Evolutionary conservation across 2,888 invertebrate species (phyloP).

Genomic region (Drosophila picticornis): DNA sequence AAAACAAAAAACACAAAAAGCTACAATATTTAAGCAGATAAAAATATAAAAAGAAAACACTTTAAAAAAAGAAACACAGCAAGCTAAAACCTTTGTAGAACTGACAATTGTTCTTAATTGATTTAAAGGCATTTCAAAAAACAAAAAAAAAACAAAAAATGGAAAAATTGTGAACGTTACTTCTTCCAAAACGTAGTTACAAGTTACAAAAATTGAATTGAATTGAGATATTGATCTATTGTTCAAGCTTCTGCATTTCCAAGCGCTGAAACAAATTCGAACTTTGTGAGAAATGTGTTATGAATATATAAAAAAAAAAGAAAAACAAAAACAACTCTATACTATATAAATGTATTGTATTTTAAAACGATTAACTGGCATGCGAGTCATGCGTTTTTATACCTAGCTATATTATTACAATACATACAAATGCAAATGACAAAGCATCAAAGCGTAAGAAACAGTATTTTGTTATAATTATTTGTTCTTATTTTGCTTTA

Average conservation of each 20-base stretch:
- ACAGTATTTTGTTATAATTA: constrained; percentile 76
- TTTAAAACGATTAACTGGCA: constrained; percentile 50
- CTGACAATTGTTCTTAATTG: constrained; percentile 51
- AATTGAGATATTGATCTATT: constrained; percentile 45
- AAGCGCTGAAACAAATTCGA: constrained; percentile 34
- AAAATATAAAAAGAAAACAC: constrained; percentile 27
- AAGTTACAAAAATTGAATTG: constrained; percentile 37
- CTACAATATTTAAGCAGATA: constrained; percentile 44
- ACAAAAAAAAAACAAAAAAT: constrained; percentile 35
- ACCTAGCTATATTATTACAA: constrained; percentile 65
- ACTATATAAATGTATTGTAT: constrained; percentile 51
- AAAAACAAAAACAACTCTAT: constrained; percentile 28
- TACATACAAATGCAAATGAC: constrained; percentile 71
- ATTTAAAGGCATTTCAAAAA: constrained; percentile 55
- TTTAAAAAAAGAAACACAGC: constrained; percentile 44
- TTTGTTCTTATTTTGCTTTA: constrained; percentile 62
- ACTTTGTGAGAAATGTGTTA: constrained; percentile 38
- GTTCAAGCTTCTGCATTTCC: constrained; percentile 56
- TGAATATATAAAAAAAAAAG: constrained; percentile 22
- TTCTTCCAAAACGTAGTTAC: constrained; percentile 70
- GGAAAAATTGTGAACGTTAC: constrained; percentile 43
- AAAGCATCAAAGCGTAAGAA: constrained; percentile 67
- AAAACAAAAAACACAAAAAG: constrained; percentile 34
- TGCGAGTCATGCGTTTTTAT: constrained; percentile 69
- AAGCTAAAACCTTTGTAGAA: constrained; percentile 23